Evolutionary conservation across 2,113 vertebrate genomes (phyloP), one percentile per base, ranked within the genome.

Genomic region (Neotoma lepida): DNA sequence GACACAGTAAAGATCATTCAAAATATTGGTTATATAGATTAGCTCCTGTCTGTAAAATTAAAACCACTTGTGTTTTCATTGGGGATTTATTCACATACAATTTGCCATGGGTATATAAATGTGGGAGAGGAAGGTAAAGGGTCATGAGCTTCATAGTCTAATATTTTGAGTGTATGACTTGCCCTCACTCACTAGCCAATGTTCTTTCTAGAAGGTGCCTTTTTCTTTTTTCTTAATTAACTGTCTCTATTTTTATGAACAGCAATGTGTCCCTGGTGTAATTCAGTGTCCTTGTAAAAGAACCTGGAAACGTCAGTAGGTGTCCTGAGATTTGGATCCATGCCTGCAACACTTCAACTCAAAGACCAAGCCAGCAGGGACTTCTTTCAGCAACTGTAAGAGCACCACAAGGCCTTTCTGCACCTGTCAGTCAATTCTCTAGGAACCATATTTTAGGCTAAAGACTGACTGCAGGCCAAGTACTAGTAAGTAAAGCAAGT

Each of bases 311-410:
- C 73, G 46, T 49, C 26, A 49, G 24, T 15, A 30, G 49, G 33
- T 22, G 9, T 33, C 33, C 33, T 80, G 33, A 35, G 18, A 56
- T 12, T 80, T 9, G 18, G 3, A 22, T 41, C 7, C 10, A 5
- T 17, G 9, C 9, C 8, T 30, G 33, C 4, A n/a, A 14, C 41
- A 4, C 0, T 28, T 22, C 18, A 1, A 5, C 20, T 76, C 1
- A 86, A 86, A 56, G 3, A 4, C 15, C 2, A 64, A 14, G 0
- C n/a, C 28, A 64, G 80, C 1, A 49, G 0, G 12, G 8, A 46
- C 10, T 14, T 74, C 41, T 80, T 73, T 58, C 30, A 35, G 12
- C 6, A 68, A 7, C 24, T 24, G 9, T 2, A 56, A 10, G 68
- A 35, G 71, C 35, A 10, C 0, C 12, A 84, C 2, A 0, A 64